These are phyloP conservation scores for Micromys minutus DNA, from an alignment of 2,113 vertebrate genomes.

Conservation along the genomic window DNA sequence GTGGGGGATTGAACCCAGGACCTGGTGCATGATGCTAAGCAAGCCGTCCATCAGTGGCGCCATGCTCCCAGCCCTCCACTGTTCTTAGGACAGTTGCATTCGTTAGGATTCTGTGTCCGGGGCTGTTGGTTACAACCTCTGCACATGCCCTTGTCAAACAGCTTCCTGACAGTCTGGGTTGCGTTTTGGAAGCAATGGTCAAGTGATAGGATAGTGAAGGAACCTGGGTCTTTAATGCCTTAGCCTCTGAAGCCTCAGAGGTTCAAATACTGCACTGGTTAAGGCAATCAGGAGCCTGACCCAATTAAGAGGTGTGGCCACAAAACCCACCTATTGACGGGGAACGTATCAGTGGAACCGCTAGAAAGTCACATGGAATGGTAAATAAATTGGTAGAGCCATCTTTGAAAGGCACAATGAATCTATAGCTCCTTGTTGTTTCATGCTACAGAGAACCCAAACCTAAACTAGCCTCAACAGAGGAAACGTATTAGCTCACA, in stretches of 20 bases:
- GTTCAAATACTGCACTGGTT: background rate
- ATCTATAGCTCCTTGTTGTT: conserved; percentile 1
- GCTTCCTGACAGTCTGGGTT: background rate
- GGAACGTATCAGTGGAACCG: background rate
- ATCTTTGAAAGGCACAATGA: conserved; percentile 29
- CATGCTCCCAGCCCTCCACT: background rate
- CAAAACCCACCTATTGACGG: background rate
- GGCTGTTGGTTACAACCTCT: background rate
- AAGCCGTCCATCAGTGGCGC: background rate
- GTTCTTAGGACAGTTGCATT: conserved; percentile 2
- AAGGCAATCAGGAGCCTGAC: background rate
- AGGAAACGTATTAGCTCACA: conserved; percentile 14
- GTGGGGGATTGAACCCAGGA: background rate
- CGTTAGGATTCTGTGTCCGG: background rate
- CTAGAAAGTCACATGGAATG: background rate
- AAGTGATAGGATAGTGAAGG: background rate
- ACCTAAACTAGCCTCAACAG: conserved; percentile 3
- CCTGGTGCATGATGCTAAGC: background rate
- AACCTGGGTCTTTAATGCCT: background rate
- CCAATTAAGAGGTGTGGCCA: background rate
- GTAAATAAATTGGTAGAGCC: conserved; percentile 2
- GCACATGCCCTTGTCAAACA: background rate
- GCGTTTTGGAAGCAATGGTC: conserved; percentile 5
- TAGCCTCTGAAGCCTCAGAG: background rate
- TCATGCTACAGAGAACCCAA: conserved; percentile 44